Evolutionary conservation across 2,888 invertebrate species (phyloP).

Genomic region (Tromatobia lineatoria): DNA sequence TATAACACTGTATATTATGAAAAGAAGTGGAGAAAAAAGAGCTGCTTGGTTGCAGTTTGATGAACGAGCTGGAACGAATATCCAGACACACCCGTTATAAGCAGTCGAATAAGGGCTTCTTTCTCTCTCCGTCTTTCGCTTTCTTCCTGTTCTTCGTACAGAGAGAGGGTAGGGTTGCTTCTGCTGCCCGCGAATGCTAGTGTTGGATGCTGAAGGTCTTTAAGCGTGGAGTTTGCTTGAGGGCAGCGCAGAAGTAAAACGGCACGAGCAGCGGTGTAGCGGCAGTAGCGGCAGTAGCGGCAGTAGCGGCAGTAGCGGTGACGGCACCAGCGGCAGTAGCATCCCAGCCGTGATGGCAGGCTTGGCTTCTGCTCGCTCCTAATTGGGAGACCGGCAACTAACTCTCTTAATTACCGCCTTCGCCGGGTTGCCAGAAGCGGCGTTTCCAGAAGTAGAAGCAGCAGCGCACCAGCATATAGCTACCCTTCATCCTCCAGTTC

Average conservation of each 20-base stretch:
- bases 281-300: slow-evolving; percentile 32
- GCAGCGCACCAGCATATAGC: slow-evolving; percentile 4
- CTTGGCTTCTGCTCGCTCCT: slow-evolving; percentile 82
- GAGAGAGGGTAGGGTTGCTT: slow-evolving; percentile 36
- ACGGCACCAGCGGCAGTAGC: slow-evolving; percentile 9
- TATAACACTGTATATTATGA: slow-evolving; percentile 27
- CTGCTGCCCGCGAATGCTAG: slow-evolving; percentile 35
- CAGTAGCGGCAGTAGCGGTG: slow-evolving; percentile 16
- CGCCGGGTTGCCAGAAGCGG: slow-evolving; percentile 77
- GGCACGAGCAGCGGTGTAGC: slow-evolving; percentile 43
- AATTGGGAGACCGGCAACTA: slow-evolving; percentile 85
- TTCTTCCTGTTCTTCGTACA: slow-evolving; percentile 36
- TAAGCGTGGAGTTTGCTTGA: slow-evolving; percentile 77
- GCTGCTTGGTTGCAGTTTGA: slow-evolving; percentile 47
- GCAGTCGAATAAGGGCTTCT: slow-evolving; percentile 52
- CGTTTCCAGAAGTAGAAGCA: slow-evolving; percentile 8
- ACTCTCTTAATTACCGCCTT: slow-evolving; percentile 87
- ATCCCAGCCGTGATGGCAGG: slow-evolving; percentile 61
- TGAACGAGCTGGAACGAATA: slow-evolving; percentile 47
- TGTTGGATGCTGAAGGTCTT: slow-evolving; percentile 71
- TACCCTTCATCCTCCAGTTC: slow-evolving; percentile 59
- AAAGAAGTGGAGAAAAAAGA: slow-evolving; percentile 24
- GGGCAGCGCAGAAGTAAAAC: slow-evolving; percentile 74
- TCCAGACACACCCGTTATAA: slow-evolving; percentile 37
- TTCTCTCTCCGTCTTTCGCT: slow-evolving; percentile 44